Base-by-base conservation (phyloP, 2,888 invertebrate species). In the Melikaiella ostensackeni region DNA sequence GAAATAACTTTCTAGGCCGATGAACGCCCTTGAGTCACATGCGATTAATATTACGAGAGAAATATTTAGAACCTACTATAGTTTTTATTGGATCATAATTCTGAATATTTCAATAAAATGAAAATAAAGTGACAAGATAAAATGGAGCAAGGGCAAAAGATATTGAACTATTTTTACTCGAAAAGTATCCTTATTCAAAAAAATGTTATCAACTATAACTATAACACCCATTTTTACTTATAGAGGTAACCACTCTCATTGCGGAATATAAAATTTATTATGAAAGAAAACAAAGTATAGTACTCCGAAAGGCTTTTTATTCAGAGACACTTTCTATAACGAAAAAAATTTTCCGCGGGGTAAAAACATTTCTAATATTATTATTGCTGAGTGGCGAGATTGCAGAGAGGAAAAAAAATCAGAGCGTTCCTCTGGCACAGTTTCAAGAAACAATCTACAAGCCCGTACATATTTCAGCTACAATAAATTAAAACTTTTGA, bases 1-100 rank as follows among this genome's bases (percentile, higher is more conserved):
- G 27, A 66, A 66, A 66, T 66, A 66, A 66, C 9, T 66, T 46
- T 30, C 46, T 24, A 46, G 66, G 27, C 27, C 66, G 30, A 46
- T 42, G 30, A 30, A 27, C 6, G 59, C 16, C 66, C 66, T 19
- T 66, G 46, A 46, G 27, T 46, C 30, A 63, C 19, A 27, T 46
- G 46, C 24, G 19, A 64, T 64, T 64, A 64, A 24, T 46, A 30
- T 27, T 24, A 66, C 24, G 42, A 64, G 42, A 46, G 2, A 66
- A 46, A 46, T 46, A 27, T 66, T 66, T 66, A 59, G 19, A 66
- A 38, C 19, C 19, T 19, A 27, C 66, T 46, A 66, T 27, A 27
- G 27, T 27, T 27, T 66, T 66, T 46, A 66, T 66, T 46, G 46
- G 24, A 9, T 46, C 42, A 46, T 66, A 66, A 66, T 9, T n/a